Base-by-base conservation (phyloP, 2,113 vertebrate species). In the Hemichromis elongatus region DNA sequence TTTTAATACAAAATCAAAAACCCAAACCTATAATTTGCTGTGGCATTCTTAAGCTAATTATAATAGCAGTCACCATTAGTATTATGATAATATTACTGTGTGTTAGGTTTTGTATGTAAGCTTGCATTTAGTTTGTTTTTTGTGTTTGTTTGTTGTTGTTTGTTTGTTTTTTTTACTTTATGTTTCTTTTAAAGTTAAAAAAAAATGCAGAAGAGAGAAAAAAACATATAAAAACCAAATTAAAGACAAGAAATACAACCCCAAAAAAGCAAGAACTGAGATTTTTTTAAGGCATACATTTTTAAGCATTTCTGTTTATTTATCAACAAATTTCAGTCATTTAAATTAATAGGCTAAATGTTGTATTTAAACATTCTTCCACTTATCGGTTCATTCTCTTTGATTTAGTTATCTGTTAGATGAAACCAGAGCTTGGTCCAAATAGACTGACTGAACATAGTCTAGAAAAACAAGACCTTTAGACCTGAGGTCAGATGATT, bases 291-390 rank as follows among this genome's bases (percentile, higher is more conserved):
- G 40, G 19, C 13, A 11, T 40, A 66, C 2, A 40, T 9, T 16
- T 68, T 68, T 68, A 26, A 68, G 63, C 63, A 24, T 42, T 70
- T 70, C 21, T 45, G 7, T 73, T 73, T 28, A 73, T 73, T 73
- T 47, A 18, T 18, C 24, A 9, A 73, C 40, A 73, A 73, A 73
- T 47, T 19, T 19, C 66, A 47, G 66, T 73, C 14, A 73, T 73
- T 73, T 73, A 40, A 47, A 47, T 47, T 73, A 11, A 28, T 18
- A 45, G 21, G 5, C 21, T 45, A 45, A 70, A 45, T 26, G 8
- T 16, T 45, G 66, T 70, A 70, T 24, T 47, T 19, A 26, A 45
- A 26, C 40, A 7, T 47, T 45, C 40, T 28, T 73, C 66, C 14
- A 47, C 40, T 73, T 45, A 47, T 18, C 28, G 3, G 26, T 28